Evolutionary conservation across 2,113 vertebrate species (phyloP).

Genomic region (Melanostigma gelatinosum): DNA sequence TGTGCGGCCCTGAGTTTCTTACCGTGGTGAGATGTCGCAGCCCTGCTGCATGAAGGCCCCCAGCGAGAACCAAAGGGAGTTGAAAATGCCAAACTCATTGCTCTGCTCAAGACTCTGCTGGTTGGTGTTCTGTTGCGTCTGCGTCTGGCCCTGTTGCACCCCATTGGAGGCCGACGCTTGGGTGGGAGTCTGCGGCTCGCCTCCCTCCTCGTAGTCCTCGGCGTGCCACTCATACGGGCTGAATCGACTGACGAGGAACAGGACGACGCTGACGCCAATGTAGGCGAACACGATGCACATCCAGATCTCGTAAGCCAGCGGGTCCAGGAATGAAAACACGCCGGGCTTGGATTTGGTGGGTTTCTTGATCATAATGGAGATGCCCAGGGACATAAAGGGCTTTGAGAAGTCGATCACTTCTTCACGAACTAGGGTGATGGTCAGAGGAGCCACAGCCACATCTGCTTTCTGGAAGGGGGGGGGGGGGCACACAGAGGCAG

Average conservation of each 20-base stretch:
- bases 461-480: constrained; percentile 89
- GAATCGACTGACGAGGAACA: constrained; percentile 98
- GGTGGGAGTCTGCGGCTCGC: constrained; percentile 86
- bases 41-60: constrained; percentile 99
- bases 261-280: constrained; percentile 98
- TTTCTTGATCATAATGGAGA: constrained; percentile 99
- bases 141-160: constrained; percentile 88
- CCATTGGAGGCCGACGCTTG: constrained; percentile 75
- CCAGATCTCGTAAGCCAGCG: constrained; percentile 99
- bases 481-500: constrained; percentile 23
- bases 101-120: constrained; percentile 85
- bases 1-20: constrained; percentile 23
- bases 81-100: constrained; percentile 99
- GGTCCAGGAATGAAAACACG: constrained; percentile 98
- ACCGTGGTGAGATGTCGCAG: constrained; percentile 99
- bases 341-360: constrained; percentile 98
- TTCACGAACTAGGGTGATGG: constrained; percentile 97
- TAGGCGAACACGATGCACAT: constrained; percentile 99
- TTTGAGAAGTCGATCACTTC: constrained; percentile 99
- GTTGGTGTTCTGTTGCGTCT: constrained; percentile 86
- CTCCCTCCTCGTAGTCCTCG: constrained; percentile 93
- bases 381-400: constrained; percentile 98
- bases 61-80: constrained; percentile 98
- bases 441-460: constrained; percentile 95
- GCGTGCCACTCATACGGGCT: constrained; percentile 99